phyloP scores from a whole-genome alignment of 2,113 vertebrate genomes.

The Bos taurus region DNA sequence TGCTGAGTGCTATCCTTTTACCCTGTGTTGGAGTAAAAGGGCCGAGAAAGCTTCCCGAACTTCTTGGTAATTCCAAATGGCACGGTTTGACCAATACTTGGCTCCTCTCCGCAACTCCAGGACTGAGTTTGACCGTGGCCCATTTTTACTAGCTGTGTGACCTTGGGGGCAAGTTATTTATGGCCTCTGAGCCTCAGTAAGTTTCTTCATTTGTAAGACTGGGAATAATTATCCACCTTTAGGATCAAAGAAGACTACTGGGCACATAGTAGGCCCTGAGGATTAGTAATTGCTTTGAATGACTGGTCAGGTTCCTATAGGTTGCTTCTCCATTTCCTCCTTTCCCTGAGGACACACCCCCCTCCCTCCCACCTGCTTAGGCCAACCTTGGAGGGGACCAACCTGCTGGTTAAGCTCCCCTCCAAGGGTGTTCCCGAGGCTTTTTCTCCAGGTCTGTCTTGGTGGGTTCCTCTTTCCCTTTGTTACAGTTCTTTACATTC shows the following conservation, averaged over 20 bases:
- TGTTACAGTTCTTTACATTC: slow-evolving; percentile 38
- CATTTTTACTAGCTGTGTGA: slow-evolving; percentile 75
- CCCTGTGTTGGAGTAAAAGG: neutral
- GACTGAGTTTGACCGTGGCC: slow-evolving; percentile 70
- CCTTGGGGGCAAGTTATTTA: slow-evolving; percentile 75
- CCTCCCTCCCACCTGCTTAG: neutral
- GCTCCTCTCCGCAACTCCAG: slow-evolving; percentile 68
- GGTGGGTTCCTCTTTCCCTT: slow-evolving; percentile 16
- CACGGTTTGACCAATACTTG: slow-evolving; percentile 47
- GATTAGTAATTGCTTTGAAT: slow-evolving; percentile 39
- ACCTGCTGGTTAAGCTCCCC: neutral
- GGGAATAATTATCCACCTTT: slow-evolving; percentile 72
- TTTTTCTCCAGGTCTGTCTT: neutral
- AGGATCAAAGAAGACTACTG: slow-evolving; percentile 59
- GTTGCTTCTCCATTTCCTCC: neutral
- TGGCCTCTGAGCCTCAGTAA: slow-evolving; percentile 59
- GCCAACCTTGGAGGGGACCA: neutral
- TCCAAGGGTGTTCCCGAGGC: neutral
- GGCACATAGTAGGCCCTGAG: slow-evolving; percentile 66
- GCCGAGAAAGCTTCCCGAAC: neutral
- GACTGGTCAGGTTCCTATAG: neutral
- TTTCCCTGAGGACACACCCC: neutral
- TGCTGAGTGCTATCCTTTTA: neutral
- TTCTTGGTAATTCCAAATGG: neutral
- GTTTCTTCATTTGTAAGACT: slow-evolving; percentile 74